Percentiles rank a stretch among this genome's conserved stretches.
phyloP scores from a whole-genome alignment of 2,113 vertebrate genomes.

The Nansenia antarctica region DNA sequence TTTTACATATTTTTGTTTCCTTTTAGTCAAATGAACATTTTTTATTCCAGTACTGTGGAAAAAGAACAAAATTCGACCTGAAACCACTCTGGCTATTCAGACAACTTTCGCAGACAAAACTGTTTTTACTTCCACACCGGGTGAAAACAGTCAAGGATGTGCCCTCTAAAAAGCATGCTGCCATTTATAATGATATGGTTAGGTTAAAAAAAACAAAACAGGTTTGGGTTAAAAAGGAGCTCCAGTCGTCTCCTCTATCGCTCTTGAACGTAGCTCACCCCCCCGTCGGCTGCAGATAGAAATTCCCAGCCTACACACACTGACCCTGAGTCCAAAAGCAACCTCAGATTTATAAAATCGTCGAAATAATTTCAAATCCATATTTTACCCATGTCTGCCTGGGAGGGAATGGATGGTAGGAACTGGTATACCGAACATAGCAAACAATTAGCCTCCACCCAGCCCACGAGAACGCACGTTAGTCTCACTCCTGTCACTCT shows the following conservation, averaged over 20 bases:
- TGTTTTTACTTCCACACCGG: slow-evolving; percentile 4
- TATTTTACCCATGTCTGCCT: too few relatives aligned
- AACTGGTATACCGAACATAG: too few relatives aligned
- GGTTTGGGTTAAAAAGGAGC: too few relatives aligned
- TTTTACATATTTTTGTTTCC: neutral
- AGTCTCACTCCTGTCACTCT: too few relatives aligned
- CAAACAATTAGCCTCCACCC: too few relatives aligned
- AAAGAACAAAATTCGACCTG: neutral
- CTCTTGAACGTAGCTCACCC: slow-evolving; percentile 20
- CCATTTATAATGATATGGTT: slow-evolving; percentile 10
- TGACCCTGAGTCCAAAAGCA: too few relatives aligned
- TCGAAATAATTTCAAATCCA: too few relatives aligned
- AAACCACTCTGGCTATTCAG: neutral
- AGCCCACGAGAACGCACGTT: too few relatives aligned
- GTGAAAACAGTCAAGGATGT: slow-evolving; percentile 1
- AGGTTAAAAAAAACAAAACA: slow-evolving; percentile 24
- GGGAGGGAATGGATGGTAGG: too few relatives aligned
- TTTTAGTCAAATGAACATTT: neutral
- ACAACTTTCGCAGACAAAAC: neutral
- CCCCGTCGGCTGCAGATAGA: slow-evolving; percentile 44
- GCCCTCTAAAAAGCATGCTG: neutral
- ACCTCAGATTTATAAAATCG: too few relatives aligned
- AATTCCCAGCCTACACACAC: slow-evolving; percentile 54
- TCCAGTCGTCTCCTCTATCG: slow-evolving; percentile 20
- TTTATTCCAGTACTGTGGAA: neutral